Evolutionary conservation across 2,797 vertebrate species (phyloP).

Genomic region (Sphaeramia orbicularis): DNA sequence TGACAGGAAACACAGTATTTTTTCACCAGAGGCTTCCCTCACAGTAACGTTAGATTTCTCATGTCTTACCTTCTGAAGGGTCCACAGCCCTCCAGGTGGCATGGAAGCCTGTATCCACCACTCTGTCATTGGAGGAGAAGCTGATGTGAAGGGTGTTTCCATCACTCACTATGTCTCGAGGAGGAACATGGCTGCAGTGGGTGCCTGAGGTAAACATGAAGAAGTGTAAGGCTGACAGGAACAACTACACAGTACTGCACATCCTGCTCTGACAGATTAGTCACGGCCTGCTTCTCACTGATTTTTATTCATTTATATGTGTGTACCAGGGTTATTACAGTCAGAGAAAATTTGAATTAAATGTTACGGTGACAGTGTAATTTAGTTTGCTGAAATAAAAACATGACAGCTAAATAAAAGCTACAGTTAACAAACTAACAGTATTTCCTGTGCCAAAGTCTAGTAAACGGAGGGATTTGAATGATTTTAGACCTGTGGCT

Average conservation of each 20-base stretch:
- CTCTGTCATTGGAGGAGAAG: conserved; percentile 82
- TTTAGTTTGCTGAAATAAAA: no score
- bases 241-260: no score
- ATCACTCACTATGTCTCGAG: conserved; percentile 79
- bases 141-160: conserved; percentile 74
- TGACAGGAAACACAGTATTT: neutral
- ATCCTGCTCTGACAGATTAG: neutral
- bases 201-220: conserved; percentile 69
- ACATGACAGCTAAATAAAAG: no score
- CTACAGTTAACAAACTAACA: no score
- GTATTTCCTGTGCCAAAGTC: no score
- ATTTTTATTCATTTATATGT: no score
- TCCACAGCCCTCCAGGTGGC: conserved; percentile 81
- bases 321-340: no score
- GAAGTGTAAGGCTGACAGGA: neutral
- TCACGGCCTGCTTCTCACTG: no score
- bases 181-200: conserved; percentile 77
- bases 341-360: no score
- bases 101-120: conserved; percentile 85
- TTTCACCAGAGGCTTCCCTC: neutral
- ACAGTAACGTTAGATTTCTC: conserved; percentile 7
- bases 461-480: no score
- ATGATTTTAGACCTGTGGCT: no score
- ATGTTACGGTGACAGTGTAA: no score
- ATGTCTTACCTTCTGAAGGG: conserved; percentile 65